Evolutionary conservation across 2,113 vertebrate species (phyloP), one percentile per base, ranked within the genome.

Genomic region (Coryphaenoides rupestris): DNA sequence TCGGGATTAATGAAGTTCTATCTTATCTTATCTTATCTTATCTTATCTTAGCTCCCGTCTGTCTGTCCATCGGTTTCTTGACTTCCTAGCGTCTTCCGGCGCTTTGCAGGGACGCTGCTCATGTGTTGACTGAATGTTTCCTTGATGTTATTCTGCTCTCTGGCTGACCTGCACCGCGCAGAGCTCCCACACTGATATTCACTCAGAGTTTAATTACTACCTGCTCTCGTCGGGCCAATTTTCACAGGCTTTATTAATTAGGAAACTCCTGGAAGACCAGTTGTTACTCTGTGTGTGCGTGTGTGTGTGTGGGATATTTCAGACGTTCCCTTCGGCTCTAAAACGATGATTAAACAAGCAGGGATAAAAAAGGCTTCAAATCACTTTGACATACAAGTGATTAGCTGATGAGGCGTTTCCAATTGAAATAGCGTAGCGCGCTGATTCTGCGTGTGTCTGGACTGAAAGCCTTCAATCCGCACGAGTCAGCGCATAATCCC

Each of bases 141-240:
- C n/a, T n/a, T n/a, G n/a, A n/a, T n/a, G n/a, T n/a, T n/a, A n/a
- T n/a, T n/a, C n/a, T n/a, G n/a, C n/a, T n/a, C n/a, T n/a, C n/a
- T n/a, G n/a, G n/a, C n/a, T n/a, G n/a, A n/a, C n/a, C n/a, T n/a
- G n/a, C n/a, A n/a, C n/a, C n/a, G n/a, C n/a, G n/a, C n/a, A n/a
- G n/a, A n/a, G n/a, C n/a, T n/a, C n/a, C n/a, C n/a, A 69, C 72
- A 66, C 50, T 21, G 21, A 19, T 46, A 4, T 81, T 81, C 70
- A 72, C 66, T 62, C 69, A 55, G n/a, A n/a, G 62, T 81, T 82
- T 84, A 80, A 83, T 82, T 84, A 83, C 63, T 66, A 76, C 71
- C 5, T 57, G n/a, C 60, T 73, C 71, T 77, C 77, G 45, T 47
- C 19, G 73, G 77, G 60, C 75, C 69, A 72, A 33, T 65, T 16